Conservation (phyloP, 2,113 vertebrate genomes). For the Neomonachus schauinslandi region DNA sequence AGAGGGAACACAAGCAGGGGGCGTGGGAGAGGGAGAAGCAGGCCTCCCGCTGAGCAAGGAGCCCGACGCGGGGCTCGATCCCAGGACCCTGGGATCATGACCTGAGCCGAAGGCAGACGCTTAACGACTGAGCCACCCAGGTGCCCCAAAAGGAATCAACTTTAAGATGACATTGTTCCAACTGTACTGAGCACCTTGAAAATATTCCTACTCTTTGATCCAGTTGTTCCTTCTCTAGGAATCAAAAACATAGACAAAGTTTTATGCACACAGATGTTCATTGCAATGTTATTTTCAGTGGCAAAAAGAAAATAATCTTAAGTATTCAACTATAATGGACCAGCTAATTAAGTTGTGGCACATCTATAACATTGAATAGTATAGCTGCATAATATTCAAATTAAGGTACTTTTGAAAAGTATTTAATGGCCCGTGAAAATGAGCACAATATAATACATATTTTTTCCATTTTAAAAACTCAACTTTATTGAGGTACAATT, state of each 20-base stretch:
- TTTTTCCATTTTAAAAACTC: slow-evolving; percentile 21
- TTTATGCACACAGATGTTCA: neutral
- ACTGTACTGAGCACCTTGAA: neutral
- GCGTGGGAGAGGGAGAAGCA: no score
- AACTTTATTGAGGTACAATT: slow-evolving; percentile 32
- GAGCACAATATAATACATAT: neutral
- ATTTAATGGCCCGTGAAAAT: slow-evolving; percentile 38
- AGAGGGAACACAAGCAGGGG: no score
- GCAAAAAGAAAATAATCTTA: neutral
- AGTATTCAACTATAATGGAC: neutral
- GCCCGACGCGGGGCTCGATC: no score
- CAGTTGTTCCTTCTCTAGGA: neutral
- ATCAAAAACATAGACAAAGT: neutral
- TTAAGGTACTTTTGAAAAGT: slow-evolving; percentile 17
- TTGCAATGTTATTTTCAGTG: neutral
- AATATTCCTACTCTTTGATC: neutral
- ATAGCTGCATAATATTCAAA: neutral
- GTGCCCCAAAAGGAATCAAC: neutral
- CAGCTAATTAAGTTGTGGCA: slow-evolving; percentile 8
- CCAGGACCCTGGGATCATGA: no score
- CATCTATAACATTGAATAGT: neutral
- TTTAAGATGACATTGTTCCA: neutral
- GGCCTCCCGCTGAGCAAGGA: no score
- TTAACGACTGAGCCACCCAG: no score
- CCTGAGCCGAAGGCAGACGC: no score